Evolutionary conservation across 1,140 invertebrate species (phyloP), one percentile per base, ranked within the genome.

Genomic region (Drosophila nigromelanica): DNA sequence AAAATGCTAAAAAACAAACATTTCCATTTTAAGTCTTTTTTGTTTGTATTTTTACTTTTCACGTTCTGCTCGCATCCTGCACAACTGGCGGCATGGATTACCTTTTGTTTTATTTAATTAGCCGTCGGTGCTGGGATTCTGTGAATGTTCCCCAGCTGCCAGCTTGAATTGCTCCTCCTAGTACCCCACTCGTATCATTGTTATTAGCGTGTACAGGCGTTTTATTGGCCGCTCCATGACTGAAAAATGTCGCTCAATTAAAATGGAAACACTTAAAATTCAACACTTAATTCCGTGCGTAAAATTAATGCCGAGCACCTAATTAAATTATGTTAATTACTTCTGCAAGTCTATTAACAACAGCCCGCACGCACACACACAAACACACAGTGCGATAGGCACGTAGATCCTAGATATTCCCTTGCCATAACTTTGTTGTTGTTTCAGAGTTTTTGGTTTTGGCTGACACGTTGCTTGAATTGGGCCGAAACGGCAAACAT

Each of bases 251-350:
- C 76, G 83, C 82, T 87, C 83, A 87, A 87, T 87, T 87, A 87
- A 87, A 87, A 80, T 89, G 83, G 71, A 87, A 72, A 89, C 83
- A 89, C 83, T 89, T 89, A 89, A 89, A 89, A 89, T 80, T 89
- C 83, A 89, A 89, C 83, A 89, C 85, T 89, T 89, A 83, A 89
- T 83, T 89, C 82, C 80, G 83, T 89, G 83, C 85, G 83, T 89
- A 89, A 89, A 89, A 89, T 89, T 83, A 89, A 89, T 89, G 86
- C 85, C 85, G 72, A 89, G 85, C 83, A 89, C 83, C 82, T 89
- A 89, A 89, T 89, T 89, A 89, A 89, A 89, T 89, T 89, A 89
- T 89, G 83, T 89, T 89, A 89, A 89, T 89, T 89, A 89, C 76
- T 76, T 75, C 77, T 74, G 73, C 69, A 80, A 82, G 83, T 89